Conservation (phyloP, 2,888 invertebrate species). For the Mesorhabditis sp. region DNA sequence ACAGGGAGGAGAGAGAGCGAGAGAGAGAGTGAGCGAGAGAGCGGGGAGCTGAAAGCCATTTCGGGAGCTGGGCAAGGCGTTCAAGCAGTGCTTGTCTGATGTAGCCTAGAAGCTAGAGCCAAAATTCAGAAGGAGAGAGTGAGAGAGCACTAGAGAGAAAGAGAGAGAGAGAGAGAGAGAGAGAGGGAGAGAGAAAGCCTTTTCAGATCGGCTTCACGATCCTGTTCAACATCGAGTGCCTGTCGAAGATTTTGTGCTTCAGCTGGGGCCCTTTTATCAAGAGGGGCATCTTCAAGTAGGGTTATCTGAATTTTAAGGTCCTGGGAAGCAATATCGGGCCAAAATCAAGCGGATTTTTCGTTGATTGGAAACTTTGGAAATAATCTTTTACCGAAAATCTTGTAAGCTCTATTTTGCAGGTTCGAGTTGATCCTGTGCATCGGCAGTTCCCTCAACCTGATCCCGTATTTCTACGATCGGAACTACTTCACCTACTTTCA, state of each 20-base stretch:
- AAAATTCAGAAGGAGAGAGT: not conserved
- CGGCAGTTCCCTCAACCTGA: slow-evolving; percentile 85
- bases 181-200: not conserved
- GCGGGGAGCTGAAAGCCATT: no score
- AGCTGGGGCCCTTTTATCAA: slow-evolving; percentile 65
- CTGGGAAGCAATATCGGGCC: no score
- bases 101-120: not conserved
- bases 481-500: slow-evolving; percentile 75
- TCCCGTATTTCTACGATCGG: slow-evolving; percentile 80
- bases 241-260: slow-evolving; percentile 95
- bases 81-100: not conserved
- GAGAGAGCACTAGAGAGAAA: no score
- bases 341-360: no score
- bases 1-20: no score
- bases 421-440: slow-evolving; percentile 88
- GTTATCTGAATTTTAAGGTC: no score
- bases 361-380: not conserved
- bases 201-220: slow-evolving; percentile 84
- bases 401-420: slow-evolving; percentile 21
- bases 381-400: not conserved
- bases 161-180: no score
- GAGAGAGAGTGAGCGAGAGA: no score
- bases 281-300: slow-evolving; percentile 36
- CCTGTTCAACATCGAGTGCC: slow-evolving; percentile 85
- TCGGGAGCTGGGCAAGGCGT: not conserved